Base-by-base conservation (phyloP, 2,888 invertebrate species). In the Hypolimnas misippus region DNA sequence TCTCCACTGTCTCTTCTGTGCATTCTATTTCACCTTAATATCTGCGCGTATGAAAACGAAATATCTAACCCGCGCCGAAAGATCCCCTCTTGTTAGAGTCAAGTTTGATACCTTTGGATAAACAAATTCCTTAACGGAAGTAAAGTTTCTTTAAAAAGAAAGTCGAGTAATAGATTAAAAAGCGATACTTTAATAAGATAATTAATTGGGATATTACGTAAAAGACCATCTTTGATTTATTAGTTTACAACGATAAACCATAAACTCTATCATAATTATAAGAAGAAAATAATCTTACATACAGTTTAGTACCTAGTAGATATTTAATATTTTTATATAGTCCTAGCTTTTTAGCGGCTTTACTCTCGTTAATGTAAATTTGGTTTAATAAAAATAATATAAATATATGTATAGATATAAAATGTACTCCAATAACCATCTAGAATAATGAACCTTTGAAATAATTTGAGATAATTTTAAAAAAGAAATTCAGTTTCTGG, bases 31-130 rank as follows among this genome's bases (percentile, higher is more conserved):
- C 71, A 66, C 62, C 59, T 67, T 63, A 58, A 65, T 70, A 72
- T 72, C 68, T 71, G 69, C 68, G 73, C 75, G 73, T 74, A 75
- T 74, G 76, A 72, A 76, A 79, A 76, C 72, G 78, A 79, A 77
- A 81, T 78, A 82, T 81, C 79, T 76, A 69, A 76, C 74, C 76
- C 74, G 70, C 68, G 76, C 70, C 77, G 73, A 75, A 74, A 72
- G 67, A 72, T 69, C 70, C 74, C 71, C 71, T 67, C 69, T 68
- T 60, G 49, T 66, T 70, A 70, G 70, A 70, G 68, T 65, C 68
- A 69, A 73, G 68, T 75, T 73, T 70, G 62, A 70, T 71, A 67
- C 70, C 67, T 70, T 70, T 66, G 58, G 60, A 64, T 60, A 74
- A 70, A 69, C 69, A 70, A 68, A 71, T 68, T 68, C 68, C 65